Conservation (phyloP, 2,113 vertebrate genomes). For the Zingel zingel region DNA sequence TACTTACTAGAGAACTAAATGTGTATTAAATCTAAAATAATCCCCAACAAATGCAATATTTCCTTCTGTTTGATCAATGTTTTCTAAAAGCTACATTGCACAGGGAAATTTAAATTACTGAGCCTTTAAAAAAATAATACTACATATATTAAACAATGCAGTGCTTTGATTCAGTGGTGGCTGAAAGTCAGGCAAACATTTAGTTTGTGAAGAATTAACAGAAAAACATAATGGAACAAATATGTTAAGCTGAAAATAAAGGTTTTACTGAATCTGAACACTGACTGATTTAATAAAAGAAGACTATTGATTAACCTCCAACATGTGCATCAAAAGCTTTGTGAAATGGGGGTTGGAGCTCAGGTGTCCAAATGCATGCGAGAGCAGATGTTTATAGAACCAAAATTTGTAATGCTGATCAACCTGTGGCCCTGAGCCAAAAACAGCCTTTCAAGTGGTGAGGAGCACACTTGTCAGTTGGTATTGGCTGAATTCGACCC, state of each 20-base stretch:
- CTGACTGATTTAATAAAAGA: neutral
- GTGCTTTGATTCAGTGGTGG: neutral
- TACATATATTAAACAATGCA: neutral
- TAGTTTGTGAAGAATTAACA: neutral
- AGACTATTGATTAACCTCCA: neutral
- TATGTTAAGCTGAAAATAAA: no score
- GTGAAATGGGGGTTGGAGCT: neutral
- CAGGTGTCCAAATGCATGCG: neutral
- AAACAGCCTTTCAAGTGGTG: slow-evolving; percentile 10
- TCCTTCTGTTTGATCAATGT: no score
- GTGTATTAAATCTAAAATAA: neutral
- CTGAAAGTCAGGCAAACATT: neutral
- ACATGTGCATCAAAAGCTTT: neutral
- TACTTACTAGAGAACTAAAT: no score
- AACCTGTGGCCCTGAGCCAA: slow-evolving; percentile 11
- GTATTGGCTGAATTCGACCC: neutral
- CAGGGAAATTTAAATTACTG: no score
- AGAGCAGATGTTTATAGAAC: slow-evolving; percentile 7
- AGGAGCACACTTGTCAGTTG: slow-evolving; percentile 3
- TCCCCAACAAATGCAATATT: no score
- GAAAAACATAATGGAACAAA: neutral
- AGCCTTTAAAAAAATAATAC: no score
- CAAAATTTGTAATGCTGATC: slow-evolving; percentile 51
- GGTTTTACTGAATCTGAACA: no score
- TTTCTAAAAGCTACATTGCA: neutral